phyloP scores from a whole-genome alignment of 1,140 invertebrate genomes.

The Lepidotrigona ventralis region DNA sequence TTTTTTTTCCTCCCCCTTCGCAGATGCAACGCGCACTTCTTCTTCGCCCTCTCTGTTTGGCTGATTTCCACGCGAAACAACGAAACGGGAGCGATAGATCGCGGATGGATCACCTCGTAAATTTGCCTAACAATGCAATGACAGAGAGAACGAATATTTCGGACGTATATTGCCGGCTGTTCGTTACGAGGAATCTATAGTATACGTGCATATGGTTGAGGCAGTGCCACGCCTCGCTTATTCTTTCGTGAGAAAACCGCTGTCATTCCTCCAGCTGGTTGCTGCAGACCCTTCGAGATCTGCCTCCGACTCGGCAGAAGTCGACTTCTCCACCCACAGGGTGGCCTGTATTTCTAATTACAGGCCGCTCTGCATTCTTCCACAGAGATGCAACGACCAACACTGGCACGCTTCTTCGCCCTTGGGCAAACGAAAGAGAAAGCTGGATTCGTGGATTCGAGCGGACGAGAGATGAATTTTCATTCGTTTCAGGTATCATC shows the following conservation, averaged over 20 bases:
- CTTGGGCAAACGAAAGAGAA: neutral
- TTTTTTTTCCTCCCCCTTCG: neutral
- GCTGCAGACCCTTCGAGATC: constrained; percentile 40
- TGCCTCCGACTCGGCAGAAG: neutral
- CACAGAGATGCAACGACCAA: constrained; percentile 30
- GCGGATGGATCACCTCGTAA: constrained; percentile 43
- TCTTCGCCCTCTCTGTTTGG: neutral
- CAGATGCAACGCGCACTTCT: neutral
- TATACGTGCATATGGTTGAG: constrained; percentile 9
- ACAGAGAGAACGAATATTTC: constrained; percentile 58
- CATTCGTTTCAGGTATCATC: neutral
- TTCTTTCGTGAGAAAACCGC: constrained; percentile 56
- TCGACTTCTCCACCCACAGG: constrained; percentile 46
- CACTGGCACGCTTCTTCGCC: neutral
- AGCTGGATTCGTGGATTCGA: too few species aligned
- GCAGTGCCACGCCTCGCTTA: constrained; percentile 56
- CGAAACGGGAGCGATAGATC: neutral
- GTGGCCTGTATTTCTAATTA: constrained; percentile 70
- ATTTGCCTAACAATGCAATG: constrained; percentile 64
- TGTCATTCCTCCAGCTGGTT: constrained; percentile 60
- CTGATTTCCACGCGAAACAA: constrained; percentile 8
- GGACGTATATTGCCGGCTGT: constrained; percentile 26
- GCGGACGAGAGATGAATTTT: too few species aligned
- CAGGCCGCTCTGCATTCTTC: constrained; percentile 55
- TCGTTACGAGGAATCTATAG: constrained; percentile 26